Evolutionary conservation across 2,888 invertebrate genomes (phyloP), one percentile per base, ranked within the genome.

Genomic region (Isoperla grammatica): DNA sequence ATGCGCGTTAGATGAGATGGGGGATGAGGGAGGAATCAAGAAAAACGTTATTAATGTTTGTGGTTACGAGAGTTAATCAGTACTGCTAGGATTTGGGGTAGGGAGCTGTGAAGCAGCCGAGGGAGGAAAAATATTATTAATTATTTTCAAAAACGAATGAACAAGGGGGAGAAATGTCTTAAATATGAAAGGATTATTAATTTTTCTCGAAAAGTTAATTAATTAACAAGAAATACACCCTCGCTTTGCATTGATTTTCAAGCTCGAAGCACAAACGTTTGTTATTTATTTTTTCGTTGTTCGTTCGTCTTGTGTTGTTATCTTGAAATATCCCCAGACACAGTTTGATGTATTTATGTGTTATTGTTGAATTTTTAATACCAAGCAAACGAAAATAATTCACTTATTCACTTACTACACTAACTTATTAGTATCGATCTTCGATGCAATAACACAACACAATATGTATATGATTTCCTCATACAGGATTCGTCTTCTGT

Each of bases 201-300:
- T 59, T 56, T 58, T 58, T 57, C 59, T 61, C 49, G 46, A 23
- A 53, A 62, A 62, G 62, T 62, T 62, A 62, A 62, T 62, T 62
- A 62, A 62, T 62, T 62, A 59, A 62, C 56, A 62, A 62, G 53
- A 59, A 50, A 62, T 56, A 56, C 45, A 58, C 37, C 61, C 50
- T 49, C 22, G 20, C 42, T 29, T 35, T 35, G 17, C 53, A 53
- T 53, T 53, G 53, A 53, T 53, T 53, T 37, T 20, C 15, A 37
- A 53, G 39, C 39, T 39, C 22, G 6, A n/a, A 46, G 12, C 46
- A n/a, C 8, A 19, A 29, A 29, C 17, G 46, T 46, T 37, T 53
- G 19, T 53, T 53, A 53, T 53, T 53, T 53, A 53, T 53, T 53
- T 37, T 17, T 17, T 19, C 37, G 12, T 53, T 53, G 39, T 39